These are phyloP conservation scores for Drosophila rufa DNA, from an alignment of 1,140 invertebrate species.

Conservation along the genomic window DNA sequence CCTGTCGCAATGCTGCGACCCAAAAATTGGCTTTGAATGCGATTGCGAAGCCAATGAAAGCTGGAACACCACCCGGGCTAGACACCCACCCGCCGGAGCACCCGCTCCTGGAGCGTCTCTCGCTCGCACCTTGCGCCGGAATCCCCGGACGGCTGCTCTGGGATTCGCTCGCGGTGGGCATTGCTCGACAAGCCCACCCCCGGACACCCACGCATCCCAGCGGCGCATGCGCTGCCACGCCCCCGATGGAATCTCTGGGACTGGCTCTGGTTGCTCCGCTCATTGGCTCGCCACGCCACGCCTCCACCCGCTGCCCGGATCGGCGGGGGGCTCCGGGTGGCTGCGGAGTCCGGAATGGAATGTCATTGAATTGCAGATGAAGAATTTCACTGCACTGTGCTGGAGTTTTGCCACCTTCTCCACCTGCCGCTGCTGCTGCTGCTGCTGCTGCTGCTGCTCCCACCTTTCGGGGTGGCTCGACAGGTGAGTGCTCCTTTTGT, in stretches of 20 bases:
- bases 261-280: constrained; percentile 62
- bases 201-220: constrained; percentile 36
- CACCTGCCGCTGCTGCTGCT: neutral
- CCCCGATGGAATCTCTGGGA: constrained; percentile 20
- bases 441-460: neutral
- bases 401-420: constrained; percentile 58
- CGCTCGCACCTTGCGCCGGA: constrained; percentile 73
- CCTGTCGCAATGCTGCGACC: constrained; percentile 74
- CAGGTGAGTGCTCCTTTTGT: constrained; percentile 34
- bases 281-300: constrained; percentile 66
- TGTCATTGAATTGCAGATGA: constrained; percentile 82
- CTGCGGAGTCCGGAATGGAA: constrained; percentile 58
- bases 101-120: constrained; percentile 32
- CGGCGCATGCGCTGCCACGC: constrained; percentile 80
- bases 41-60: constrained; percentile 74
- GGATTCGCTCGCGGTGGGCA: constrained; percentile 62
- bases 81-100: constrained; percentile 17
- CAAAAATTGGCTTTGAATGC: constrained; percentile 71
- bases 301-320: constrained; percentile 27
- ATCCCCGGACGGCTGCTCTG: constrained; percentile 53
- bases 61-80: constrained; percentile 28
- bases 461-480: neutral
- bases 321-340: too few species aligned
- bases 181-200: constrained; percentile 62
- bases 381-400: constrained; percentile 79